Conservation (phyloP, 2,888 invertebrate species). For the Patella depressa region DNA sequence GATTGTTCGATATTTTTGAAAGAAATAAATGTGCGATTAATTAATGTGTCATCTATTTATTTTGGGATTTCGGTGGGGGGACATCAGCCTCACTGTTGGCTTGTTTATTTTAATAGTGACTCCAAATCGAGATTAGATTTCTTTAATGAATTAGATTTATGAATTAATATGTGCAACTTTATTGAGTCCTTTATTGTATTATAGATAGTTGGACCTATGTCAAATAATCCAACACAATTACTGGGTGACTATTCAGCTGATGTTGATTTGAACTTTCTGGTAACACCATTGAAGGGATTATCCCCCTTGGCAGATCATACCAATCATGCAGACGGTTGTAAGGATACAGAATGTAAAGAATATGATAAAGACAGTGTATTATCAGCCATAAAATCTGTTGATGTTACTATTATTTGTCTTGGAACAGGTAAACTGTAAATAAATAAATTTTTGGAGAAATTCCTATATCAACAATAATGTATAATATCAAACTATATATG, state of each 20-base stretch:
- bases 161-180: background rate
- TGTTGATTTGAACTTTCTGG: constrained; percentile 42
- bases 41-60: too few species aligned
- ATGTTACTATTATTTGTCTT: constrained; percentile 60
- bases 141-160: too few species aligned
- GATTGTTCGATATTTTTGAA: too few species aligned
- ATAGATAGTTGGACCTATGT: constrained; percentile 68
- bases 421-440: constrained; percentile 52
- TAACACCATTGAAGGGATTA: constrained; percentile 56
- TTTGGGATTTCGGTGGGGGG: too few species aligned
- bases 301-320: constrained; percentile 36
- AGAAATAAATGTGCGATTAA: too few species aligned
- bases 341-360: constrained; percentile 44
- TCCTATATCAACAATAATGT: too few species aligned
- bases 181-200: constrained; percentile 4
- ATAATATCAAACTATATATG: too few species aligned
- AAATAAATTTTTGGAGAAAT: too few species aligned
- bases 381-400: constrained; percentile 45
- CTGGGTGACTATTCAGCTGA: constrained; percentile 64
- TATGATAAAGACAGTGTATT: constrained; percentile 46
- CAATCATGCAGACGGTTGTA: constrained; percentile 55
- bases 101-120: too few species aligned
- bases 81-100: too few species aligned
- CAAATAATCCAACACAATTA: constrained; percentile 53
- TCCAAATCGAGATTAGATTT: too few species aligned